These are phyloP conservation scores for Macrosoma leucophasiata DNA, from an alignment of 2,888 invertebrate genomes.

Conservation along the genomic window DNA sequence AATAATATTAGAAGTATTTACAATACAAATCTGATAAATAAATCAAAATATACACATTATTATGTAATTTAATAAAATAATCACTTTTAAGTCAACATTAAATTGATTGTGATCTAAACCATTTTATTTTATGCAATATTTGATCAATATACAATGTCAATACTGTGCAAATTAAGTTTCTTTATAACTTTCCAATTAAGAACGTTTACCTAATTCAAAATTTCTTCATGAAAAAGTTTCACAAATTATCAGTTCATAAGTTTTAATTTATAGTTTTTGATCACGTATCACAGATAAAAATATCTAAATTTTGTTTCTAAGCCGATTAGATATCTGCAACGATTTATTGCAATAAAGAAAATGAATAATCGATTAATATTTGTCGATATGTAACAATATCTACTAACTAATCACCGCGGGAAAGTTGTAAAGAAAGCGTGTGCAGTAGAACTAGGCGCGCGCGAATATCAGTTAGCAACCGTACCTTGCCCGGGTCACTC, in stretches of 20 bases:
- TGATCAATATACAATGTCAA: no score
- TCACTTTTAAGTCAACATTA: background rate
- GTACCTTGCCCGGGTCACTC: slow-evolving; percentile 89
- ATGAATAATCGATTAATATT: no score
- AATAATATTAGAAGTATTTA: background rate
- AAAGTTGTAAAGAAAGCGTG: slow-evolving; percentile 11
- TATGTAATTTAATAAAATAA: background rate
- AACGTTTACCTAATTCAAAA: no score
- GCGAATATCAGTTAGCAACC: slow-evolving; percentile 66
- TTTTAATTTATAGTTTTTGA: no score
- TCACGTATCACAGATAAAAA: background rate
- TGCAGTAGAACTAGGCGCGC: slow-evolving; percentile 57
- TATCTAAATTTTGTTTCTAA: background rate
- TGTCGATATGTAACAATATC: background rate
- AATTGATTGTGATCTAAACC: background rate
- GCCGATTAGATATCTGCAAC: no score
- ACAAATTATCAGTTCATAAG: no score
- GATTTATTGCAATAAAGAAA: no score
- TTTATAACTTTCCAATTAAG: no score
- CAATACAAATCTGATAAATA: background rate
- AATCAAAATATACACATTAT: background rate
- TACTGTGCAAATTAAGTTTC: no score
- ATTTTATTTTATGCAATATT: no score
- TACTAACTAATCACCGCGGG: slow-evolving; percentile 2
- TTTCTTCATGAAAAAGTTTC: no score